Evolutionary conservation across 2,113 vertebrate genomes (phyloP), one percentile per base, ranked within the genome.

Genomic region (Pseudolaguvia tuberculata): DNA sequence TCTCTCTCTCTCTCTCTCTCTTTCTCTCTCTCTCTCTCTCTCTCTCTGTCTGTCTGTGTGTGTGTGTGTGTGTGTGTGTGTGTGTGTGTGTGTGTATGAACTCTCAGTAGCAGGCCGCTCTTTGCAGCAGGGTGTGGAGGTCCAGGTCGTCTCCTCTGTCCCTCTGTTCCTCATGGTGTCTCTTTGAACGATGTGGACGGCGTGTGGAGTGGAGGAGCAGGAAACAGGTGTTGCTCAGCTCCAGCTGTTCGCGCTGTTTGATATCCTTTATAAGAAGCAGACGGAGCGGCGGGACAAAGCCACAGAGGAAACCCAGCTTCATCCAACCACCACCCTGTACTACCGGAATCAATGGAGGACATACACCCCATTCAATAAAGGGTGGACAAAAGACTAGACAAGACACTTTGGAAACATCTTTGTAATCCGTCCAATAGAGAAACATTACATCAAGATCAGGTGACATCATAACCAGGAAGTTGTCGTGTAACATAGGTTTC

Each of bases 251-350:
- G 77, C 84, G 72, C 81, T 81, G 78, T 89, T 88, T 90, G 89
- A 90, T 89, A 83, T 88, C 75, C 85, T 88, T 91, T 90, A 91
- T 91, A 88, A 87, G 88, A 91, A 90, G 84, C 89, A 91, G 88
- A 89, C 87, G 88, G 76, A 83, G 76, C 81, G 79, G 72, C 73
- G 50, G 82, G 85, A 85, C 18, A 74, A 85, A 84, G 86, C 85
- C 80, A 81, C 86, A 81, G 76, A 31, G 80, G 80, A 80, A 84
- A 78, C 80, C 69, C 78, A 63, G 78, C 81, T 78, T 81, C 31
- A 55, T 70, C 48, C n/a, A 45, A 51, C 27, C 55, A 25, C 66
- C 66, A 35, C 63, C 42, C 55, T 50, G n/a, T 13, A 27, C 31
- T 39, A 5, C 35, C 47, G 21, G 21, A 15, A 47, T 8, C 62